Evolutionary conservation across 30 jellyfish, hydroid and myxozoan species (phyloP), one percentile per base, ranked within the genome.

Genomic region (Cassiopea andromeda): DNA sequence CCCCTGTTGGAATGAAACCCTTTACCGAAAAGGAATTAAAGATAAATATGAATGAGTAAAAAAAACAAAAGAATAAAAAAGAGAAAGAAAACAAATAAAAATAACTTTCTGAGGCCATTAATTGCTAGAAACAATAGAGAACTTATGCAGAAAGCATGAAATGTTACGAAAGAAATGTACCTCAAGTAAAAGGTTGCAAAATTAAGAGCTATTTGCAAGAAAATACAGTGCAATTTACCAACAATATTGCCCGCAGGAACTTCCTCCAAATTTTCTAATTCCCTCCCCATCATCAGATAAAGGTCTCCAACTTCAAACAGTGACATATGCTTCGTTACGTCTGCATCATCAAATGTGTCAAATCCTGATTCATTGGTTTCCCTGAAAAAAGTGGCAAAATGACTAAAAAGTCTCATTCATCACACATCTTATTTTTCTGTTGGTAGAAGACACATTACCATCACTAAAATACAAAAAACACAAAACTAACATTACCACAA

Each of bases 221-320:
- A 4, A 3, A 61, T 3, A 61, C 4, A 19, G 54, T 1, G 19
- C 2, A 4, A 70, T 70, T 80, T 92, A 96, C 99, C 99, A 59
- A 97, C 85, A 60, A 97, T 91, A 80, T 91, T 93, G 83, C 99
- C 99, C 50, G 99, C 98, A 3, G 99, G 98, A 1, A 92, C 96
- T 81, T 85, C 89, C 38, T 86, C 98, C 17, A 97, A 69, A 64
- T 70, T 69, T 15, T 90, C 97, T 59, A 97, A 89, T 67, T 93
- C 99, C 73, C 95, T 89, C 68, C 99, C 99, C 99, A 97, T 97
- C 97, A 97, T 89, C 9, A 96, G 82, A 73, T 77, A 96, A 48
- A 96, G 84, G 75, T 92, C 97, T 2, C 90, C 96, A 16, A 96
- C 92, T 75, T 77, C 87, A 78, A 90, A 94, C 46, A 75, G 69